Base-by-base conservation (phyloP, 1,140 invertebrate genomes). In the Ceratosolen solmsi region DNA sequence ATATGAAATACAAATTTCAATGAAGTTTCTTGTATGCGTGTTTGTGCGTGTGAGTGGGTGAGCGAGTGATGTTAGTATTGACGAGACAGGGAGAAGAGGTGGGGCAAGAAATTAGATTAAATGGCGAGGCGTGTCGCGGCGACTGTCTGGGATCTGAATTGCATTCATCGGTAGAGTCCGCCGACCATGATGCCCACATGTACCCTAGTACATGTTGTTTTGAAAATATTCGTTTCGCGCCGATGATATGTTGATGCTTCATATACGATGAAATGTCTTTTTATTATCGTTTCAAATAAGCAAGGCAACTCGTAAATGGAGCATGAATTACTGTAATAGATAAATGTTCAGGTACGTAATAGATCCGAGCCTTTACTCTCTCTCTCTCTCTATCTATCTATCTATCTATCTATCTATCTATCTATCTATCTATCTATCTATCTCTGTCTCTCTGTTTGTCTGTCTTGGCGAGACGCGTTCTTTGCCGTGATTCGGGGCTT, bases 101-200 rank as follows among this genome's bases (percentile, higher is more conserved):
- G n/a, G 30, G 78, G 25, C 38, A n/a, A 60, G 83, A 72, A 84
- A 86, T 83, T 84, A 84, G 83, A 85, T 86, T 77, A 86, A 87
- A 85, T 60, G 75, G 84, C 63, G 73, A 78, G 76, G 83, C 87
- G 84, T 88, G 87, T 85, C 84, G 84, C 15, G 71, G 80, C 73
- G 82, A 63, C 77, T 84, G 88, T 89, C 88, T 87, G 85, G 80
- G 76, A 80, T 85, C 86, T 88, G 86, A 88, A 88, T 88, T 88
- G 84, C 85, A 83, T 86, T 88, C 82, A 88, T 87, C 84, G 87
- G 25, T 9, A 36, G 20, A 54, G 30, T 36, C 13, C 25, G 75
- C 15, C 8, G n/a, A 17, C 33, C 2, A 11, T 8, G 73, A 60
- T 17, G 36, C 9, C 58, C 25, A 79, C 49, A 56, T 33, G 33